Base-by-base conservation (phyloP, 2,888 invertebrate species). In the Leucophora obtusa region DNA sequence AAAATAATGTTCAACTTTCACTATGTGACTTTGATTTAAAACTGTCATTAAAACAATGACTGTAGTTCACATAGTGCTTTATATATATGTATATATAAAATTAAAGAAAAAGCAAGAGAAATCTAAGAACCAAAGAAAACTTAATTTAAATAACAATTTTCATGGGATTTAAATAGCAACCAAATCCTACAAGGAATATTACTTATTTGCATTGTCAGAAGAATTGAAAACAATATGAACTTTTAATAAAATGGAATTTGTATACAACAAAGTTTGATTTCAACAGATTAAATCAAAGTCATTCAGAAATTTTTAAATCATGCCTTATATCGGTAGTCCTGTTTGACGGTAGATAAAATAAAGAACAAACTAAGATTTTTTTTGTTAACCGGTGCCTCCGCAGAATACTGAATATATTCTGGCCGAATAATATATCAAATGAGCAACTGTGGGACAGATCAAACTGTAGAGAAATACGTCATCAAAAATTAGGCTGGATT, bases 31-130 rank as follows among this genome's bases (percentile, higher is more conserved):
- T 43, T 53, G 35, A 35, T 35, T 35, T 53, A 17, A 50, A 47
- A 11, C 14, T 35, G 51, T 8, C 53, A 35, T 28, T 38, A 65
- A 17, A 68, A 47, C 56, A 59, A 51, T 56, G n/a, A 56, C 71
- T n/a, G n/a, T n/a, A n/a, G n/a, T n/a, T n/a, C n/a, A n/a, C n/a
- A n/a, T n/a, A 71, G 8, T 38, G 38, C 11, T 5, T 2, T 38
- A 38, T n/a, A n/a, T n/a, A n/a, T n/a, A n/a, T n/a, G n/a, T n/a
- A n/a, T n/a, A n/a, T n/a, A n/a, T n/a, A n/a, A n/a, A 38, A 28
- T 62, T 10, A 47, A 54, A 66, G 21, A 2, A 14, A 18, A 2
- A 38, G 38, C 38, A 65, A 33, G 5, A 28, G 7, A 35, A 8
- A 51, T 7, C 47, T 14, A 1, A 33, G 17, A 17, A 28, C 28